A percentile compares a stretch with the other conserved stretches of the same genome.
phyloP scores from a whole-genome alignment of 2,888 invertebrate species.

The Agrotis ipsilon region DNA sequence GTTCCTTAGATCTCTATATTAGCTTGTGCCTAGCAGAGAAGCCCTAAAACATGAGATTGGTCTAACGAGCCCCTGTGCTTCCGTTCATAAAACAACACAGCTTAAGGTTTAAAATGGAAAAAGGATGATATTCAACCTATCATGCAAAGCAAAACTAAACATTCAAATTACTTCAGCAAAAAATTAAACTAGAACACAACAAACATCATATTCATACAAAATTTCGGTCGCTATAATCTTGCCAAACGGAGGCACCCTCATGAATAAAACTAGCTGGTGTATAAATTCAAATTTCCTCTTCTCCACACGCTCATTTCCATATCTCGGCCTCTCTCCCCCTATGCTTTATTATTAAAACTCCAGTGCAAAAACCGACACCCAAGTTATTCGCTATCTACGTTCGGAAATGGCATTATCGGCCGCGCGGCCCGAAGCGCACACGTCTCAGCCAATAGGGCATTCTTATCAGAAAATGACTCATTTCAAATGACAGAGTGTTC shows the following conservation, averaged over 20 bases:
- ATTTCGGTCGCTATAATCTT: conserved; percentile 77
- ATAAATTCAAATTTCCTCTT: conserved; percentile 91
- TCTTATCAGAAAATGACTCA: conserved; percentile 94
- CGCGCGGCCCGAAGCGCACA: conserved; percentile 85
- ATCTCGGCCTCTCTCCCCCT: conserved; percentile 87
- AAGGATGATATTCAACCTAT: not conserved
- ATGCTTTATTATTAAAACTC: conserved; percentile 90
- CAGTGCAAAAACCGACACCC: conserved; percentile 88
- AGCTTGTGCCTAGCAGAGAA: not conserved
- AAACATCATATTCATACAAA: conserved; percentile 72
- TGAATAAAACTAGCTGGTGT: conserved; percentile 90
- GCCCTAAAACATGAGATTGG: not conserved
- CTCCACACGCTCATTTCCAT: conserved; percentile 90
- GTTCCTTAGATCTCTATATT: not conserved
- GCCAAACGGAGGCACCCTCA: conserved; percentile 79
- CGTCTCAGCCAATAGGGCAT: conserved; percentile 91
- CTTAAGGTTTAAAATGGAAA: not conserved
- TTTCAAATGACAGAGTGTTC: conserved; percentile 93
- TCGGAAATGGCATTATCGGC: conserved; percentile 90
- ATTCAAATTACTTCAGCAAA: conserved; percentile 43
- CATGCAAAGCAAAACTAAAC: conserved; percentile 5
- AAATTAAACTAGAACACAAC: conserved; percentile 70
- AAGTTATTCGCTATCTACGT: conserved; percentile 88
- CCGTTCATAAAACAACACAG: not conserved
- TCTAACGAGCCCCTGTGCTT: not conserved